These are phyloP conservation scores for Penaeus chinensis DNA, from an alignment of 1,140 invertebrate species.

Conservation along the genomic window DNA sequence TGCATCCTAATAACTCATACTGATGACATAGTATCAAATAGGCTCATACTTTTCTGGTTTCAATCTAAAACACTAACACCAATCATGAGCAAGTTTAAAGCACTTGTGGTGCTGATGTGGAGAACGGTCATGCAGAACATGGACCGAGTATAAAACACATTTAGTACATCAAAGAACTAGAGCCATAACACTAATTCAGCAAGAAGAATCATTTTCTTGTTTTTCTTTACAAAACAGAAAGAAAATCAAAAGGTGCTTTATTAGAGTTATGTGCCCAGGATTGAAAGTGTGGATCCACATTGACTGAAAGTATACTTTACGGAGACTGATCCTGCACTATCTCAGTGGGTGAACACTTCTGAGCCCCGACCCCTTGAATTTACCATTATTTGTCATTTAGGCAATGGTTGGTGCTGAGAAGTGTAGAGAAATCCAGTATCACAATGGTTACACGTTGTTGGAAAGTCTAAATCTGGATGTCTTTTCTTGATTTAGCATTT, in stretches of 20 bases:
- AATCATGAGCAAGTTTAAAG: conserved; percentile 27
- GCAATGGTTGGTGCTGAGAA: conserved; percentile 45
- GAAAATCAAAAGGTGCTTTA: no score
- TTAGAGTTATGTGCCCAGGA: no score
- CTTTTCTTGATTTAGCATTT: conserved; percentile 25
- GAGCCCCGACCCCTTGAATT: conserved; percentile 40
- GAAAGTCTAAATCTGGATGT: conserved; percentile 36
- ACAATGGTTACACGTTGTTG: conserved; percentile 44
- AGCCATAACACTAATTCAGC: no score
- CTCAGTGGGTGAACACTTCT: conserved; percentile 23
- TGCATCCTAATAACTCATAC: conserved; percentile 3
- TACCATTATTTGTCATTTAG: conserved; percentile 41
- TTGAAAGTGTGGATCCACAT: no score
- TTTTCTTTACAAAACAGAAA: no score
- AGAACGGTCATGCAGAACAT: neutral
- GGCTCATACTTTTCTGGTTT: neutral
- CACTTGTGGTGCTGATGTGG: conserved; percentile 28
- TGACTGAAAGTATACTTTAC: no score
- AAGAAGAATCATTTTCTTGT: no score
- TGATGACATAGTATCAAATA: conserved; percentile 1
- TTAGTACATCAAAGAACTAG: neutral
- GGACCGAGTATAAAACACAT: conserved; percentile 34
- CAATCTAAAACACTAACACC: neutral
- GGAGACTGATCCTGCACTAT: neutral
- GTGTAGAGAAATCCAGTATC: conserved; percentile 41